Percentiles rank a stretch among this genome's conserved stretches.
phyloP scores from a whole-genome alignment of 2,888 invertebrate species.

The Caenorhabditis sp. region DNA sequence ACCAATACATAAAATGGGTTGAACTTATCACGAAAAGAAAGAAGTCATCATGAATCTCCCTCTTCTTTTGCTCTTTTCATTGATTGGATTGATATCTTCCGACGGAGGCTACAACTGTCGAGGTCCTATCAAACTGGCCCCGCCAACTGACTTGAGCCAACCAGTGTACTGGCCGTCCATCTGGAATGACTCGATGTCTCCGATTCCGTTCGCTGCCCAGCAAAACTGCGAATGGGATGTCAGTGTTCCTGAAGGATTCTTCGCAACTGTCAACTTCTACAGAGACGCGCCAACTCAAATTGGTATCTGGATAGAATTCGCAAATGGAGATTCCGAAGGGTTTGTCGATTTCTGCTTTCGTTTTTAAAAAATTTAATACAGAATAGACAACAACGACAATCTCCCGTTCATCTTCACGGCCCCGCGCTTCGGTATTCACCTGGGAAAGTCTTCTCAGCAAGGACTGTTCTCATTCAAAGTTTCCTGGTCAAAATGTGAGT shows the following conservation, averaged over 20 bases:
- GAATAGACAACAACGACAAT: slow-evolving; percentile 15
- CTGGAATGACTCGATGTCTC: slow-evolving; percentile 40
- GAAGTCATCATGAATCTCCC: neutral
- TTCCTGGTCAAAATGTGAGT: slow-evolving; percentile 20
- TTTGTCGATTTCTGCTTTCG: neutral
- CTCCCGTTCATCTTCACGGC: slow-evolving; percentile 25
- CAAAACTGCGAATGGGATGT: slow-evolving; percentile 33
- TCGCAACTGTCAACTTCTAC: slow-evolving; percentile 21
- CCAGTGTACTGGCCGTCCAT: slow-evolving; percentile 14
- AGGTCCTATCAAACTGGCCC: slow-evolving; percentile 15
- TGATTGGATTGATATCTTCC: too few species aligned
- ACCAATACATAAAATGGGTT: too few species aligned
- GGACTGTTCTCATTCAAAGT: slow-evolving; percentile 31
- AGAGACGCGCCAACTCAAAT: slow-evolving; percentile 8
- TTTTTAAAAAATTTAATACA: neutral
- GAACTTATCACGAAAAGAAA: slow-evolving; percentile 14
- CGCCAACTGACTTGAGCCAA: slow-evolving; percentile 20
- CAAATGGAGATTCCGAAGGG: slow-evolving; percentile 16
- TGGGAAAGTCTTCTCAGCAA: slow-evolving; percentile 1
- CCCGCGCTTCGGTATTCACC: slow-evolving; percentile 4
- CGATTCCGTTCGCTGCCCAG: slow-evolving; percentile 14
- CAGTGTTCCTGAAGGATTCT: slow-evolving; percentile 21
- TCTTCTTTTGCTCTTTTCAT: neutral
- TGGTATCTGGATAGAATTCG: slow-evolving; percentile 10
- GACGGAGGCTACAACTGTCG: slow-evolving; percentile 21